Base-by-base conservation (phyloP, 64 coral and sea anemone species). In the Catalaphyllia jardinei region DNA sequence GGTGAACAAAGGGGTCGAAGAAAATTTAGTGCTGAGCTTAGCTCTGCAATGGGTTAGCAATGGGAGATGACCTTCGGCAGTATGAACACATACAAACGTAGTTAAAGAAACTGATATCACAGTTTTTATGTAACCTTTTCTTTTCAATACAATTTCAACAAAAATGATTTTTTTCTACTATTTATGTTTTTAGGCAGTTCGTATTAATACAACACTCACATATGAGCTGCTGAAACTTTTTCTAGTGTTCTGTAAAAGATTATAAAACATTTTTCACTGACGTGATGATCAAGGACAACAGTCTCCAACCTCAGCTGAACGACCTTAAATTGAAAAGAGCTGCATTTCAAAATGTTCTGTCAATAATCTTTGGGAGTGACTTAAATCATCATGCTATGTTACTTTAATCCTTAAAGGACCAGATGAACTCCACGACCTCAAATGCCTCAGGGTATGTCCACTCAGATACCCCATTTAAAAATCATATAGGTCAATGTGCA, bases 131-230 rank as follows among this genome's bases (percentile, higher is more conserved):
- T 24, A 67, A 67, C 63, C 3, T 67, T 67, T 67, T 57, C 54
- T 57, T 25, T 67, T 67, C 63, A 67, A 67, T 67, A 67, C 63
- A 67, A 67, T 67, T 67, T 20, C 63, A 67, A 67, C 63, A 67
- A 67, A 69, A 69, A 69, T 20, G 17, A 57, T 69, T 69, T 9
- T 20, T 67, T n/a, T 69, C 65, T 25, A 69, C 8, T 7, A 69
- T 25, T 69, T 27, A 69, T 27, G 25, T 22, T 25, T n/a, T 10
- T 1, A 25, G 25, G 65, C 65, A 69, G 2, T n/a, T 10, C 65
- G 29, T 69, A 22, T 27, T 69, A 69, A 27, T 24, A 24, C 65
- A 27, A 24, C 65, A 22, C 22, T 24, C 65, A 29, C 12, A 16
- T 57, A 16, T 57, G 54, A 57, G 54, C 54, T 57, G 54, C 54